Conservation (phyloP, 1,140 invertebrate species). For the Linepithema humile region DNA sequence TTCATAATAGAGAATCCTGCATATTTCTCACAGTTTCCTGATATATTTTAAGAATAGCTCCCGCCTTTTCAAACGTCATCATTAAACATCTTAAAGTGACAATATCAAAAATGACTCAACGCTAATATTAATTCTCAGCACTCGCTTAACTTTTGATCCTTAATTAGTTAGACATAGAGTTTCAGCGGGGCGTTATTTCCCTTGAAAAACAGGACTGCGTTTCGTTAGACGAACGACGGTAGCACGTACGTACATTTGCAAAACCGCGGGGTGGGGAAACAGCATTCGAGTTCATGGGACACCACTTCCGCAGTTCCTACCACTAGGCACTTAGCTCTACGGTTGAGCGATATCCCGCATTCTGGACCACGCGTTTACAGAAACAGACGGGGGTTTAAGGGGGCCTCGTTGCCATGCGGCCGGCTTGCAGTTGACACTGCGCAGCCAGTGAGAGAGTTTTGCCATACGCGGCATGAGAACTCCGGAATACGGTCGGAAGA, state of each 20-base stretch:
- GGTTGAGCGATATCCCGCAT: constrained; percentile 54
- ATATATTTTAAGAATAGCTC: no score
- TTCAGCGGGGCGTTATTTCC: neutral
- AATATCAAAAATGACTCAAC: neutral
- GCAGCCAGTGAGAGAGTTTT: neutral
- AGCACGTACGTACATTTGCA: neutral
- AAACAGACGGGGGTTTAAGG: constrained; percentile 31
- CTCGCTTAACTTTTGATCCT: neutral
- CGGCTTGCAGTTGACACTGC: constrained; percentile 42
- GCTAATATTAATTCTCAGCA: neutral
- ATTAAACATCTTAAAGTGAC: neutral
- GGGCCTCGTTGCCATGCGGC: constrained; percentile 29
- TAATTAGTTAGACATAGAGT: neutral
- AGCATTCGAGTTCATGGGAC: constrained; percentile 16
- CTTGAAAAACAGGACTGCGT: constrained; percentile 9
- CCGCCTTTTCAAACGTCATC: no score
- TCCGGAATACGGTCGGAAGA: constrained; percentile 16
- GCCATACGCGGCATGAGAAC: neutral
- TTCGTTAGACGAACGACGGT: constrained; percentile 4
- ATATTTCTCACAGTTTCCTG: no score
- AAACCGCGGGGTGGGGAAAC: neutral
- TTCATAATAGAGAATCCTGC: no score
- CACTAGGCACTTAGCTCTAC: constrained; percentile 40
- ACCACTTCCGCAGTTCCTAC: constrained; percentile 33
- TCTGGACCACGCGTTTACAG: constrained; percentile 47